Evolutionary conservation across 2,888 invertebrate species (phyloP).

Genomic region (Zeuzera pyrina): DNA sequence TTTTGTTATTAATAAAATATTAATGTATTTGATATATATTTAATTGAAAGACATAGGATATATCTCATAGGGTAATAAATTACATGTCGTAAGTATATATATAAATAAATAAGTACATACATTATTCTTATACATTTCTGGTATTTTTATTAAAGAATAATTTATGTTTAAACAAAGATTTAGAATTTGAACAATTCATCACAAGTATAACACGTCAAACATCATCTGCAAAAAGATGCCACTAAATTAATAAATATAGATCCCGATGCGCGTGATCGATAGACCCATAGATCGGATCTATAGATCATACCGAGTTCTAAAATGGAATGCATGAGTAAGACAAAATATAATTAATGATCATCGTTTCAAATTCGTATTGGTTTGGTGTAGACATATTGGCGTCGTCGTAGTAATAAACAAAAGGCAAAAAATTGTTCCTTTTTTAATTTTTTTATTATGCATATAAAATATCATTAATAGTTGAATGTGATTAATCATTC

Average conservation of each 20-base stretch:
- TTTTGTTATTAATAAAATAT: too few species aligned
- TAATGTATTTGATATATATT: too few species aligned
- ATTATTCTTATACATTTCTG: too few species aligned
- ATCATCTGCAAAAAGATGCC: conserved; percentile 64
- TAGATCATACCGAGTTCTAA: conserved; percentile 69
- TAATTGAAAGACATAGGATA: too few species aligned
- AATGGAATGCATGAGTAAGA: conserved; percentile 73
- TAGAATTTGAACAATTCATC: conserved; percentile 42
- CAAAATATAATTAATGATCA: conserved; percentile 72
- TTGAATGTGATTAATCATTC: conserved; percentile 62
- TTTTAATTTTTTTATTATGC: conserved; percentile 48
- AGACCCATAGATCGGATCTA: conserved; percentile 68
- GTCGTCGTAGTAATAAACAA: conserved; percentile 69
- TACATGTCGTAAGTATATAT: too few species aligned
- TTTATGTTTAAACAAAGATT: conserved; percentile 35
- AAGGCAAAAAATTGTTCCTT: conserved; percentile 56
- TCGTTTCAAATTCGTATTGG: conserved; percentile 65
- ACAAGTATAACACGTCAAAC: conserved; percentile 40
- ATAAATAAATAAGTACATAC: too few species aligned
- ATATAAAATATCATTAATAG: conserved; percentile 60
- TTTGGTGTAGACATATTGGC: conserved; percentile 69
- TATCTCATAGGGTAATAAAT: too few species aligned
- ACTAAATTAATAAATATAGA: conserved; percentile 70
- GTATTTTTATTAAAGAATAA: too few species aligned
- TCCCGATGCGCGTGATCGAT: conserved; percentile 67